Evolutionary conservation across 2,888 invertebrate genomes (phyloP), one percentile per base, ranked within the genome.

Genomic region (Tuberolachnus salignus): DNA sequence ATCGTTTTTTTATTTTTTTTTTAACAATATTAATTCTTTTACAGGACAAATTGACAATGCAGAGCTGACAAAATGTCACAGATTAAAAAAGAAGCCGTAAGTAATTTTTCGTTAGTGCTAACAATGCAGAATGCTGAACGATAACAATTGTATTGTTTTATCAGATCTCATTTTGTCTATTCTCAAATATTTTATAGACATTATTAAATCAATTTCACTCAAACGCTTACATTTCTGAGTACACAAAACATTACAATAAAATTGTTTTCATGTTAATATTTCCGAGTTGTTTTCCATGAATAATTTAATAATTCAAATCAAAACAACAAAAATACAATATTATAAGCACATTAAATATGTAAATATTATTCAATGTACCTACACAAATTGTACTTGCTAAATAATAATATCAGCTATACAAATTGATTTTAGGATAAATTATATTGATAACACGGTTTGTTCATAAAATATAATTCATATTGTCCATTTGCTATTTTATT

Each of bases 41-140:
- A 0, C 49, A 78, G 75, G 59, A 34, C 21, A 69, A 51, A 49
- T 69, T 6, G 34, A 78, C 14, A 21, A 78, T 78, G 75, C 49
- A 59, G 59, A 78, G 75, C 75, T 78, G 75, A 78, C 75, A 75
- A 64, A 69, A 78, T 78, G 75, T 51, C 67, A 59, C 75, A 78
- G 59, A 57, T 59, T 10, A 78, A 78, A 78, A 78, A 78, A 59
- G 75, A 78, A 67, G 49, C 57, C 10, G 75, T 78, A 11, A 75
- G 59, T 4, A 34, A 55, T 59, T 57, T 66, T 34, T 49, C 13
- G 8, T 16, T n/a, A n/a, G 34, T 44, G 14, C 23, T 49, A 8
- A 13, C 10, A 42, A 26, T 67, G 16, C 46, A 23, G 16, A n/a
- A 3, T 42, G 16, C 46, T 14, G 16, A n/a, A 3, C n/a, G 19